Conservation (phyloP, 2,888 invertebrate species). For the Cerastis leucographa region DNA sequence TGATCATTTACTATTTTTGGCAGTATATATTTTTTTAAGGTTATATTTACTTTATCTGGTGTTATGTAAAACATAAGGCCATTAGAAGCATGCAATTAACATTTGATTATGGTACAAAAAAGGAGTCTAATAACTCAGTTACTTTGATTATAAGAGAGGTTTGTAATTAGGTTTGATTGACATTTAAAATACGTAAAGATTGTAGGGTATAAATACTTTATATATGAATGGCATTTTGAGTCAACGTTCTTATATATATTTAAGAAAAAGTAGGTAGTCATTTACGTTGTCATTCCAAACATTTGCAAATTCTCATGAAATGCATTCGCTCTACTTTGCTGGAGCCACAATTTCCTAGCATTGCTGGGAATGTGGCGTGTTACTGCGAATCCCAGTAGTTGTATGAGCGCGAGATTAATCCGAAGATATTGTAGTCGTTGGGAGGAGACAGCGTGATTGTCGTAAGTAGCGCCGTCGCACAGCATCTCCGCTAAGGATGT, state of each 20-base stretch:
- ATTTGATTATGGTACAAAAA: background rate
- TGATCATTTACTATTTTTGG: too few species aligned
- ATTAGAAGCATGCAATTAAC: background rate
- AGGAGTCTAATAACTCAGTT: background rate
- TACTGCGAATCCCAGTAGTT: slow-evolving; percentile 38
- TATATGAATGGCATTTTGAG: background rate
- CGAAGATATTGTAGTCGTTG: slow-evolving; percentile 57
- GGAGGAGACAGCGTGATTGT: slow-evolving; percentile 62
- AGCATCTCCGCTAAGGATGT: slow-evolving; percentile 58
- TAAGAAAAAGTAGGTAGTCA: background rate
- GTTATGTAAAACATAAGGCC: too few species aligned
- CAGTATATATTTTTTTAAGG: too few species aligned
- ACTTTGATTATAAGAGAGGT: too few species aligned
- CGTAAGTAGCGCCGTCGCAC: slow-evolving; percentile 60
- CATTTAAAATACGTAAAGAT: too few species aligned
- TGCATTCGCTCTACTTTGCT: slow-evolving; percentile 8
- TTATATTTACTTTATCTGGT: too few species aligned
- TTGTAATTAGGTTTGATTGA: background rate
- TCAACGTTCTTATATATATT: background rate
- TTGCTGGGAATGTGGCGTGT: slow-evolving; percentile 34
- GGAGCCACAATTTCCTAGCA: slow-evolving; percentile 27
- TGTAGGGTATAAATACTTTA: background rate
- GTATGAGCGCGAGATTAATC: slow-evolving; percentile 58
- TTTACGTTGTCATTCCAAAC: background rate
- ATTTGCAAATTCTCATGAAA: slow-evolving; percentile 24